A percentile compares a stretch with the other conserved stretches of the same genome.
These are phyloP conservation scores for Oreochromis aureus DNA, from an alignment of 2,113 vertebrate genomes.

Conservation along the genomic window DNA sequence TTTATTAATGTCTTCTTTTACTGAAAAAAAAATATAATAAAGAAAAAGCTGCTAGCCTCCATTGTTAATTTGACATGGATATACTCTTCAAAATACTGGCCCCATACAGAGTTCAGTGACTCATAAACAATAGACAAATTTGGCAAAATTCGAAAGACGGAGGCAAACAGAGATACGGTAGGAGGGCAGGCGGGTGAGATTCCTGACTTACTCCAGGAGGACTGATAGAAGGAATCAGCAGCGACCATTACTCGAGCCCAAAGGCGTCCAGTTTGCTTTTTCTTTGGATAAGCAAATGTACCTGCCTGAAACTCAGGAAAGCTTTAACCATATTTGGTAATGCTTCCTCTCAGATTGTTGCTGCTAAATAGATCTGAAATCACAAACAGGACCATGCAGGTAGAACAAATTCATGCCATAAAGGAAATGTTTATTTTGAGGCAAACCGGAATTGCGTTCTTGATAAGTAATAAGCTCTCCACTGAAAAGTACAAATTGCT, in stretches of 20 bases:
- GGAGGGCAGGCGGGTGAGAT: too few relatives aligned
- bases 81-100: not conserved
- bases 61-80: not conserved
- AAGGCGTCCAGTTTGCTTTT: not conserved
- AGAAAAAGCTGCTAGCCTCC: not conserved
- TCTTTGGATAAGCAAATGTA: not conserved
- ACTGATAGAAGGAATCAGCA: not conserved
- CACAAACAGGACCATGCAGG: not conserved
- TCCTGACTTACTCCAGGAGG: too few relatives aligned
- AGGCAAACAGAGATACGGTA: not conserved
- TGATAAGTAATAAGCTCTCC: not conserved
- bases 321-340: not conserved
- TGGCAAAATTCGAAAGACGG: not conserved
- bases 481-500: not conserved
- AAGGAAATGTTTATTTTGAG: not conserved
- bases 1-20: not conserved
- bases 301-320: not conserved
- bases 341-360: not conserved
- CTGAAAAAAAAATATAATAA: not conserved
- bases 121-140: not conserved
- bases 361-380: not conserved
- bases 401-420: not conserved
- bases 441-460: accelerated
- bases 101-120: not conserved
- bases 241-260: not conserved